These are phyloP conservation scores for Coremacera marginata DNA, from an alignment of 2,888 invertebrate genomes.

Conservation along the genomic window DNA sequence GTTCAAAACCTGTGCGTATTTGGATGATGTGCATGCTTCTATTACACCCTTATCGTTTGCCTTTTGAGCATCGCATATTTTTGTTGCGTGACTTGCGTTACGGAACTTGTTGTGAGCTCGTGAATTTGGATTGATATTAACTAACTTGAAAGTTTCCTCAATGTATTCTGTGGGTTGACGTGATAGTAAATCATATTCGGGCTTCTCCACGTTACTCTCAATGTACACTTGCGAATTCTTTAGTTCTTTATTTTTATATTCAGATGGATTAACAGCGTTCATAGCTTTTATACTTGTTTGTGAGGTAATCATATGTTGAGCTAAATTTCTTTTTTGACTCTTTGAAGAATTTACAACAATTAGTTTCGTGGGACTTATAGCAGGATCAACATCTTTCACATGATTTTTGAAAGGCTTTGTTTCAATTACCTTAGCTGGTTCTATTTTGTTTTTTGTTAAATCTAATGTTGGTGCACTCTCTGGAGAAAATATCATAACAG, in stretches of 20 bases:
- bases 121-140: constrained; percentile 82
- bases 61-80: constrained; percentile 43
- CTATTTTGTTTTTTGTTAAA: not conserved
- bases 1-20: constrained; percentile 88
- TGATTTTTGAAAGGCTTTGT: constrained; percentile 56
- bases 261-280: not conserved
- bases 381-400: constrained; percentile 46
- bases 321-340: constrained; percentile 19
- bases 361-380: constrained; percentile 56
- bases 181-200: constrained; percentile 87
- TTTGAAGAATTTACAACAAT: constrained; percentile 43
- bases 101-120: constrained; percentile 49
- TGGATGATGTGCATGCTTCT: constrained; percentile 87
- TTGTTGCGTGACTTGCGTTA: constrained; percentile 46
- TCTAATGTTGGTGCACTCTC: constrained; percentile 77
- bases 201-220: constrained; percentile 81
- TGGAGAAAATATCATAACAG: constrained; percentile 94
- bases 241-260: not conserved
- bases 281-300: constrained; percentile 4
- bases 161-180: constrained; percentile 87
- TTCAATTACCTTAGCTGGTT: constrained; percentile 52
- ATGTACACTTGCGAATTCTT: constrained; percentile 34
- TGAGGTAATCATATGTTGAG: constrained; percentile 12
- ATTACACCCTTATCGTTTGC: constrained; percentile 78
- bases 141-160: constrained; percentile 87